Evolutionary conservation across 2,113 vertebrate species (phyloP).

Genomic region (Nestor notabilis): DNA sequence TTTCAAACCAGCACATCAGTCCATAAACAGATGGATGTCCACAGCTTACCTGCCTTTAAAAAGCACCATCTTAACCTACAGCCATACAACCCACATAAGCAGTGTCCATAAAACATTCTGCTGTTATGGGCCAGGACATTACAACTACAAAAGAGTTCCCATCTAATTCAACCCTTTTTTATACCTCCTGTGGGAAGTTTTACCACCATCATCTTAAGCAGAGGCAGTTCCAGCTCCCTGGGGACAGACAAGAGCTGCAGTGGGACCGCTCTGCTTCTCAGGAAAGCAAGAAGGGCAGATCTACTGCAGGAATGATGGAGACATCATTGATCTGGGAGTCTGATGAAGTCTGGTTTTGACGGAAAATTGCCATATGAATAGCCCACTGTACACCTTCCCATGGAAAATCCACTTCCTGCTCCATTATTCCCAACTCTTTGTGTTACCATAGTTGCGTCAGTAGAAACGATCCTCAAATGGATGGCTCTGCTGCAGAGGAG

Average conservation of each 20-base stretch:
- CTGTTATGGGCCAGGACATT: not conserved
- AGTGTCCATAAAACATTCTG: not conserved
- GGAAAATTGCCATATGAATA: not conserved
- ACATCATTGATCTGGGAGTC: not conserved
- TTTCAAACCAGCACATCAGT: not conserved
- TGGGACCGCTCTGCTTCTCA: not conserved
- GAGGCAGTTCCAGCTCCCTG: not conserved
- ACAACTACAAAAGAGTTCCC: not conserved
- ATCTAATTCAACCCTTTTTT: not conserved
- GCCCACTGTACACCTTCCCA: not conserved
- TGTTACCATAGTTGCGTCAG: not conserved
- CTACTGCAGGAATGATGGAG: not conserved
- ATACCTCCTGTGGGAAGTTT: not conserved
- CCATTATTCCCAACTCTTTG: not conserved
- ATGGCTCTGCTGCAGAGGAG: not conserved
- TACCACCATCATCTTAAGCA: not conserved
- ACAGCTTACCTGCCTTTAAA: not conserved
- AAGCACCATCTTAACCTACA: not conserved
- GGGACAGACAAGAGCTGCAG: not conserved
- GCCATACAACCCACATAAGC: not conserved
- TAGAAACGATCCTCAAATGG: not conserved
- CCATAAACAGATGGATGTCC: not conserved
- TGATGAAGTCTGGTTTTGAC: not conserved
- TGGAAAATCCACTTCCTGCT: not conserved
- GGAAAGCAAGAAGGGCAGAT: not conserved